A percentile compares a stretch with the other conserved stretches of the same genome.
Evolutionary conservation across 2,888 invertebrate genomes (phyloP).

Genomic region (Papilio demoleus): DNA sequence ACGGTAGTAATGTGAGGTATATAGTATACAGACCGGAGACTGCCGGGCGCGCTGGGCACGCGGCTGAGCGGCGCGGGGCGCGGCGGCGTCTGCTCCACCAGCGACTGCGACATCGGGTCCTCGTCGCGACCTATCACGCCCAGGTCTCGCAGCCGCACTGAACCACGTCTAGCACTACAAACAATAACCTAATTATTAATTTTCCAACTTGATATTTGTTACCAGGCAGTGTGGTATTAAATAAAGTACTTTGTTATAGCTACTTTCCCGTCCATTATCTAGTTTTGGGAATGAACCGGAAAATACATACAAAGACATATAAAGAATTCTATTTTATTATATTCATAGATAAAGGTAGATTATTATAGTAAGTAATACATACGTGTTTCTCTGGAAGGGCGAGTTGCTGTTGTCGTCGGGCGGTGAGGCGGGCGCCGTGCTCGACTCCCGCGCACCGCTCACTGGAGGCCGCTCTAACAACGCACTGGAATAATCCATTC

Average conservation of each 20-base stretch:
- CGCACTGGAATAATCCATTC: slow-evolving; percentile 51
- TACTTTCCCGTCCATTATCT: no score
- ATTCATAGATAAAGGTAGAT: no score
- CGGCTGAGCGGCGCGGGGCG: slow-evolving; percentile 77
- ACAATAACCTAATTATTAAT: background rate
- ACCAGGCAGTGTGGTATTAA: no score
- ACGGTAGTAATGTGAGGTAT: no score
- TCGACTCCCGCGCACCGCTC: slow-evolving; percentile 63
- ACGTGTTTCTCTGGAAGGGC: slow-evolving; percentile 76
- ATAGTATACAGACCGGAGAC: slow-evolving; percentile 85
- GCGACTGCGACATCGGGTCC: slow-evolving; percentile 81
- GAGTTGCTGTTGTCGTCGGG: slow-evolving; percentile 70
- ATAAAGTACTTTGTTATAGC: no score
- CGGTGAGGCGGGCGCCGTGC: slow-evolving; percentile 72
- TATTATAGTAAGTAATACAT: no score
- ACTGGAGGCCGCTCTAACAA: slow-evolving; percentile 60
- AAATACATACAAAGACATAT: no score
- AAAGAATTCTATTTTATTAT: no score
- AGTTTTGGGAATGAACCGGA: no score
- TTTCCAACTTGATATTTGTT: no score
- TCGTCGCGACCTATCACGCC: slow-evolving; percentile 69
- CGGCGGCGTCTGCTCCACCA: slow-evolving; percentile 70
- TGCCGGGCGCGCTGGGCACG: slow-evolving; percentile 90
- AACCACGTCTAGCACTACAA: slow-evolving; percentile 68
- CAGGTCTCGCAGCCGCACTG: slow-evolving; percentile 77